These are phyloP conservation scores for Oceanodroma leucorhoa DNA, from an alignment of 2,797 vertebrate species.

Conservation along the genomic window DNA sequence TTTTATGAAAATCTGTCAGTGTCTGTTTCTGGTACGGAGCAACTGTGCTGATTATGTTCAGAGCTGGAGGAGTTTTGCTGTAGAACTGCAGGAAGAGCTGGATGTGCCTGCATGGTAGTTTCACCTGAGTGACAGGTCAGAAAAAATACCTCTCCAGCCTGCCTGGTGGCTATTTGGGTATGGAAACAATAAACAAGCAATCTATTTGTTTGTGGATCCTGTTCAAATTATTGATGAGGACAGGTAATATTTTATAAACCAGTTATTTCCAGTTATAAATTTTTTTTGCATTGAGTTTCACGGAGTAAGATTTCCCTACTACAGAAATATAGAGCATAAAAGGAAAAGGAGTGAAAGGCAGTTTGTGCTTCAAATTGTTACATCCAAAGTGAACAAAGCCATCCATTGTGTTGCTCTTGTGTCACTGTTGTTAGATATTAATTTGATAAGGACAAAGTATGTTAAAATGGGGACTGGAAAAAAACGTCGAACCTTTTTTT, in stretches of 20 bases:
- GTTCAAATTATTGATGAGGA: background rate
- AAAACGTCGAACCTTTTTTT: background rate
- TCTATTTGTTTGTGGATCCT: background rate
- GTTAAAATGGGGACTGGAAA: slow-evolving; percentile 27
- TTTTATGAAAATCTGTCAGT: background rate
- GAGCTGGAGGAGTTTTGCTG: background rate
- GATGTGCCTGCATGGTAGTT: background rate
- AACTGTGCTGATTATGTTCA: background rate
- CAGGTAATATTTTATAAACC: background rate
- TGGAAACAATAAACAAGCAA: background rate
- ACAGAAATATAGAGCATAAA: background rate
- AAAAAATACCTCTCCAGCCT: background rate
- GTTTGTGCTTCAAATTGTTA: slow-evolving; percentile 22
- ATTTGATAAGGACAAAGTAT: slow-evolving; percentile 51
- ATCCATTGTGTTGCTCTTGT: slow-evolving; percentile 35
- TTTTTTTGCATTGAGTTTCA: background rate
- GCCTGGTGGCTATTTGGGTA: background rate
- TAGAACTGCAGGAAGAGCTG: background rate
- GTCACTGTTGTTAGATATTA: slow-evolving; percentile 51
- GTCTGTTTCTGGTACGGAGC: background rate
- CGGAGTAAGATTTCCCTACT: background rate
- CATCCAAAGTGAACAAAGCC: slow-evolving; percentile 39
- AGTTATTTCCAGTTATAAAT: background rate
- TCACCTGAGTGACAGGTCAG: background rate
- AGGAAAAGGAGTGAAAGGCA: background rate